These are phyloP conservation scores for Andrena minutula DNA, from an alignment of 2,888 invertebrate genomes.

Conservation along the genomic window DNA sequence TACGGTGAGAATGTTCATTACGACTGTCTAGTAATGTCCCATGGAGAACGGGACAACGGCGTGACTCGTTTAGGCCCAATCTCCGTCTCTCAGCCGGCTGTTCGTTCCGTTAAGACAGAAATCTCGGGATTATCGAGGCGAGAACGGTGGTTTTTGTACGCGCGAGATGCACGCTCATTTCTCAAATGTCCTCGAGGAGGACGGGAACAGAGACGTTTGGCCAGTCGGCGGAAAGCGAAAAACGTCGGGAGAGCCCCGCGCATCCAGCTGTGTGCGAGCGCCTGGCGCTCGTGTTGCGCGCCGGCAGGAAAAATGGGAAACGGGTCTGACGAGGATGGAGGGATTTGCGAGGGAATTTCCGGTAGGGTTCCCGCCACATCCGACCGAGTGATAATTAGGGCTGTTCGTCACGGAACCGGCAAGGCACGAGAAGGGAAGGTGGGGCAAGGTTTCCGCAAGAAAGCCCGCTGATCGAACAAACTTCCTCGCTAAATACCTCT, in stretches of 20 bases:
- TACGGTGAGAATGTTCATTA: background rate
- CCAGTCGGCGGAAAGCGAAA: background rate
- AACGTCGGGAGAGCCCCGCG: background rate
- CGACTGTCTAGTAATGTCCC: background rate
- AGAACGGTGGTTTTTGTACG: constrained; percentile 24
- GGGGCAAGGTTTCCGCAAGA: constrained; percentile 51
- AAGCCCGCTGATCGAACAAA: constrained; percentile 65
- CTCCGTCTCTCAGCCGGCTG: background rate
- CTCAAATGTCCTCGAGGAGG: constrained; percentile 9
- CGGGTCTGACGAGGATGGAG: constrained; percentile 30
- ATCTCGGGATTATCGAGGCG: constrained; percentile 41
- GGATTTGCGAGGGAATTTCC: constrained; percentile 63
- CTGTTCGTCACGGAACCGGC: constrained; percentile 62
- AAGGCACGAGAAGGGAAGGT: constrained; percentile 33
- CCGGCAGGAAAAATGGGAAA: constrained; percentile 30
- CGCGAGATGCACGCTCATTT: constrained; percentile 25
- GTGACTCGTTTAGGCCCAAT: background rate
- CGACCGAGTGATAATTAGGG: constrained; percentile 71
- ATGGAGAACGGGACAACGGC: background rate
- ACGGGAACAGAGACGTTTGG: background rate
- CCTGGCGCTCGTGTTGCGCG: background rate
- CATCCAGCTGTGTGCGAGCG: background rate
- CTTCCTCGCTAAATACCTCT: constrained; percentile 67
- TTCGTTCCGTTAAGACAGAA: constrained; percentile 10
- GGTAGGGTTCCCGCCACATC: constrained; percentile 40